These are phyloP conservation scores for Colostygia pectinataria DNA, from an alignment of 2,888 invertebrate genomes.

Conservation along the genomic window DNA sequence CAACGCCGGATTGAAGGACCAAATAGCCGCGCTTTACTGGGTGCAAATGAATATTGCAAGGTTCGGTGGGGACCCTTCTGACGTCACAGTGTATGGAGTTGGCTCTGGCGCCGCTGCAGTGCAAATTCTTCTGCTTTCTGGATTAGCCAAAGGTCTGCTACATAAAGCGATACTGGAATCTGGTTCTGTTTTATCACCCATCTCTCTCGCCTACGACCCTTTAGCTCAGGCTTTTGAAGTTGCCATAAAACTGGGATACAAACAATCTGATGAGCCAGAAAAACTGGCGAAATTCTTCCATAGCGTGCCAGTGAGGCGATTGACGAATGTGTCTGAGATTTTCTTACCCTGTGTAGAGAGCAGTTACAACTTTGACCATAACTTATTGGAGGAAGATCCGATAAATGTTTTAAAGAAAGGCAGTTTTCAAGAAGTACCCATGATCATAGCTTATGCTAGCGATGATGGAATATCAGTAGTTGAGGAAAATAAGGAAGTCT, in stretches of 20 bases:
- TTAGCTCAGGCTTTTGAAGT: constrained; percentile 52
- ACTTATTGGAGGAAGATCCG: constrained; percentile 58
- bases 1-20: constrained; percentile 74
- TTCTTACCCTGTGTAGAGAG: constrained; percentile 64
- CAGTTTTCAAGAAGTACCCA: constrained; percentile 54
- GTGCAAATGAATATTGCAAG: constrained; percentile 63
- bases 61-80: constrained; percentile 66
- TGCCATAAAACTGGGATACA: constrained; percentile 72
- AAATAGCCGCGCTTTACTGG: constrained; percentile 71
- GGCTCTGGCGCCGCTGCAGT: constrained; percentile 65
- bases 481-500: constrained; percentile 39
- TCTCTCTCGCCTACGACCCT: constrained; percentile 55
- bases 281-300: constrained; percentile 53
- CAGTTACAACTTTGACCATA: constrained; percentile 36
- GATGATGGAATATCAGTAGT: constrained; percentile 44
- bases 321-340: constrained; percentile 42
- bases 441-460: constrained; percentile 55
- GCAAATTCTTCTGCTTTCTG: constrained; percentile 61
- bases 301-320: constrained; percentile 35
- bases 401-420: constrained; percentile 47
- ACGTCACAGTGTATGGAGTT: constrained; percentile 66
- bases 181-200: constrained; percentile 65
- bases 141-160: constrained; percentile 54
- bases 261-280: constrained; percentile 36
- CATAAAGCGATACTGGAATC: constrained; percentile 68